phyloP scores from a whole-genome alignment of 2,797 vertebrate genomes.

The Molothrus aeneus region DNA sequence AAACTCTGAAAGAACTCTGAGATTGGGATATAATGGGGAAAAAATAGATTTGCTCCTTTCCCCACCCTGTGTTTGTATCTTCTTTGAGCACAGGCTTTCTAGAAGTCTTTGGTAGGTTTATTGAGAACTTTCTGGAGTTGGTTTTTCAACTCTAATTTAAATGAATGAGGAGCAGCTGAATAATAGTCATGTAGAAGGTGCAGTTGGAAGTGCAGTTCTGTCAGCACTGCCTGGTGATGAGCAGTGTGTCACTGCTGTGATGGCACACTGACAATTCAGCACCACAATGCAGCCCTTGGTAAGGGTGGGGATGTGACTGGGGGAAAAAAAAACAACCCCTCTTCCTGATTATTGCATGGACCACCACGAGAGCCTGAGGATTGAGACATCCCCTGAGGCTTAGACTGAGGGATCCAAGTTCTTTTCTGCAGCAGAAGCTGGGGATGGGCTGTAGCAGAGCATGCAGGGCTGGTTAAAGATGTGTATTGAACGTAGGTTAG shows the following conservation, averaged over 20 bases:
- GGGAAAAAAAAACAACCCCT: rapidly evolving
- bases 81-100: not conserved
- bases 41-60: not conserved
- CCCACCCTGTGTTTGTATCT: not conserved
- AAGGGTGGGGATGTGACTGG: not conserved
- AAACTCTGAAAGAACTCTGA: not conserved
- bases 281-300: not conserved
- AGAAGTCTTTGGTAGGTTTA: not conserved
- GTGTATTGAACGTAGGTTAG: not conserved
- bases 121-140: not conserved
- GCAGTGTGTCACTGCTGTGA: not conserved
- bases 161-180: not conserved
- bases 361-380: not conserved
- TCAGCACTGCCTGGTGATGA: not conserved
- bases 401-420: not conserved
- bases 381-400: not conserved
- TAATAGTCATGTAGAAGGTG: not conserved
- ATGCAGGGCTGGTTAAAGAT: not conserved
- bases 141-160: not conserved
- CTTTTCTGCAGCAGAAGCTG: not conserved
- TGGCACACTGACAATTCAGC: not conserved
- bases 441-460: not conserved
- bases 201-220: not conserved
- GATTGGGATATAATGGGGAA: rapidly evolving
- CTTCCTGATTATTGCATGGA: not conserved